Evolutionary conservation across 2,797 vertebrate species (phyloP).

Genomic region (Gephyroberyx darwinii): DNA sequence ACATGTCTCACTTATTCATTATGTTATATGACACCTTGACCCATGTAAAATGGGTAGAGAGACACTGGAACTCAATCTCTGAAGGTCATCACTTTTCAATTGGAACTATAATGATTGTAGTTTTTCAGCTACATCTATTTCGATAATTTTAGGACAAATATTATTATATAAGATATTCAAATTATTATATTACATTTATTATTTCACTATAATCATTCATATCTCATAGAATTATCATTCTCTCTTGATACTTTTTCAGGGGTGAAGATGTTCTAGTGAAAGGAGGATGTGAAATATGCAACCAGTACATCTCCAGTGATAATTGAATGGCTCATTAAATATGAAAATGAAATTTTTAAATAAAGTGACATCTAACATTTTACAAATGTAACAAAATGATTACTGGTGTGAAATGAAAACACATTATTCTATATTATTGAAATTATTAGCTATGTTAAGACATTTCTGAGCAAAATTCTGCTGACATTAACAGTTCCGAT

Average conservation of each 20-base stretch:
- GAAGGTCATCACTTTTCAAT: conserved; percentile 42
- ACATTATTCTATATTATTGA: conserved; percentile 21
- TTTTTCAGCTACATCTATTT: conserved; percentile 20
- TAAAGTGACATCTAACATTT: conserved; percentile 23
- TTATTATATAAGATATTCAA: neutral
- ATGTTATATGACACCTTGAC: conserved; percentile 62
- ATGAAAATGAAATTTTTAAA: conserved; percentile 38
- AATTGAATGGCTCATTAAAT: conserved; percentile 58
- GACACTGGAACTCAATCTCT: neutral
- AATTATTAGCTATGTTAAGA: conserved; percentile 8
- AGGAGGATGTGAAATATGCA: conserved; percentile 11
- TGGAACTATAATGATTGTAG: neutral
- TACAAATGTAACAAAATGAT: conserved; percentile 31
- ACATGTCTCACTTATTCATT: conserved; percentile 56
- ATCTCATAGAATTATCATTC: conserved; percentile 5
- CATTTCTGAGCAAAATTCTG: neutral
- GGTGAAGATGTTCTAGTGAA: conserved; percentile 12
- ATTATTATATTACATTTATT: neutral
- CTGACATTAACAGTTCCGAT: neutral
- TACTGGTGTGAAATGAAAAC: conserved; percentile 22
- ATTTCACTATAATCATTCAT: conserved; percentile 18
- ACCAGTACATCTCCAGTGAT: conserved; percentile 35
- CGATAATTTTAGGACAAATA: neutral
- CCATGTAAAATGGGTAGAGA: conserved; percentile 23
- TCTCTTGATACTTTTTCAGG: conserved; percentile 19